Base-by-base conservation (phyloP, 2,888 invertebrate genomes). In the Chirona hameri region DNA sequence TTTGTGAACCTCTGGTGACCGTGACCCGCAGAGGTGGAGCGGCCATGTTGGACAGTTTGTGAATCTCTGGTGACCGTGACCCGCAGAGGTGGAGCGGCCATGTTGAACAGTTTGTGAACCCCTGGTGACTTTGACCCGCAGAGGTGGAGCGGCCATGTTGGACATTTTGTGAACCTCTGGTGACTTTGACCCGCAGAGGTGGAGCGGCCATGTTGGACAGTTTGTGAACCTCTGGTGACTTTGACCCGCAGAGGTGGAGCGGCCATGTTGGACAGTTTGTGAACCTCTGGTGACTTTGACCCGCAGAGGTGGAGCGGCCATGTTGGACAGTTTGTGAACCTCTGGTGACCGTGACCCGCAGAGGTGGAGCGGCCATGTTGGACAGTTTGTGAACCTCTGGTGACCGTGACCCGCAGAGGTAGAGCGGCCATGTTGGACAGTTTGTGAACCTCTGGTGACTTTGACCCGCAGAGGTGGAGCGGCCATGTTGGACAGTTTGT, bases 91-190 rank as follows among this genome's bases (percentile, higher is more conserved):
- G 69, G 27, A 69, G 69, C 14, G 69, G 12, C 69, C 29, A 9
- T 27, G 9, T 29, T 69, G 69, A 5, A 12, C 3, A 29, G 69
- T 69, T 60, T n/a, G 24, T 60, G 9, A 60, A 31, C n/a, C 27
- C 72, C 24, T 29, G 7, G 7, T 15, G 21, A 39, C 21, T 9
- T 4, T 12, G 46, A 46, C 39, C 46, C 24, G 14, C 27, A 27
- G 27, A 69, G 79, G 86, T 97, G 83, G 90, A 91, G 0, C 92
- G 85, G 86, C 90, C 1, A 91, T 93, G 85, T 89, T 98, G 83
- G 92, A 93, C 3, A 29, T 27, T 69, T 60, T n/a, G 24, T 60
- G 9, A 60, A 31, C n/a, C 27, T 31, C 24, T 29, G 7, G 7
- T 15, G 21, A 39, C 21, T 9, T 4, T 12, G 46, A 46, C 39